Base-by-base conservation (phyloP, 2,113 vertebrate species). In the Psephotus haematonotus region DNA sequence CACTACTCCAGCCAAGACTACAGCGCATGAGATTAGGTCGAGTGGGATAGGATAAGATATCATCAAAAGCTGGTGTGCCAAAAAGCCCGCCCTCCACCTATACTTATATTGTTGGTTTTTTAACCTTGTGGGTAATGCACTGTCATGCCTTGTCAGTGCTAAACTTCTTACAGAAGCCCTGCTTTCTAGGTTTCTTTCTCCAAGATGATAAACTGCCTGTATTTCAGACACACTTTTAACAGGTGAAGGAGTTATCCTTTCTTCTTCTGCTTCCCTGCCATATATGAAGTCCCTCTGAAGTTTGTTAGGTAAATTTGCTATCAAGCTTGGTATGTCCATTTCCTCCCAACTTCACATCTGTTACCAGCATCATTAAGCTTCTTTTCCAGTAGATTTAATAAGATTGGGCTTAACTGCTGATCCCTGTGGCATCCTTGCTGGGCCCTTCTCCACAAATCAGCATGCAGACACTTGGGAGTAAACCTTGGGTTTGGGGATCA, bases 131-230 rank as follows among this genome's bases (percentile, higher is more conserved):
- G 59, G n/a, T 63, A 69, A 84, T 44, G 63, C 47, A 37, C 24
- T 71, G n/a, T 53, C 7, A 7, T 43, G 50, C 50, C 64, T 57
- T 47, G 23, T 72, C 46, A 53, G 41, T 50, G 53, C 60, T 88
- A 55, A 60, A 63, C 11, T 25, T 83, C 71, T 64, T 71, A 33
- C 29, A 88, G 83, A 86, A 92, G n/a, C 3, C 1, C 20, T 70
- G 90, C 86, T 96, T 93, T 95, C 69, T 57, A 95, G 86, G 93
- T 75, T 96, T 92, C 37, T 79, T 93, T 64, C 52, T 53, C 33
- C 2, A 8, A 63, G 24, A 3, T 65, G 55, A 84, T 41, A 23
- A 29, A 15, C 57, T 82, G 49, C 27, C 17, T 80, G 16, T 47
- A 52, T 74, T 77, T 72, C 46, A 75, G 46, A 55, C 4, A 9